Evolutionary conservation across 2,113 vertebrate species (phyloP).

Genomic region (Odobenus rosmarus): DNA sequence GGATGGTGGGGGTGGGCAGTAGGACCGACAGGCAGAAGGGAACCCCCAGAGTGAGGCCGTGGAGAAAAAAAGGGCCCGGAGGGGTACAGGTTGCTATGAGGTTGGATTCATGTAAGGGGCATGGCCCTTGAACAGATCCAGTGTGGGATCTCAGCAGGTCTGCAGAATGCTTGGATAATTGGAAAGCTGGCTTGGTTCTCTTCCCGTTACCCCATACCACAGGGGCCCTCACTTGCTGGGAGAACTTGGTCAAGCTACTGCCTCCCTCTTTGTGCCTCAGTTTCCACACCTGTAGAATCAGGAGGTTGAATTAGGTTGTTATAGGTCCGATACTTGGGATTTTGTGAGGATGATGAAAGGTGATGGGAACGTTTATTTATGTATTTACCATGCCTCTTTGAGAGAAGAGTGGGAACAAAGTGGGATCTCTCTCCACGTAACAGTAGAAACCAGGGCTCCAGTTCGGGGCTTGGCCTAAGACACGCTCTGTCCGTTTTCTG

Average conservation of each 20-base stretch:
- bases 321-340: neutral
- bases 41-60: neutral
- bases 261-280: neutral
- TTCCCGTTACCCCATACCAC: neutral
- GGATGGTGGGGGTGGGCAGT: neutral
- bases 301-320: neutral
- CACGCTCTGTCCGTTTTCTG: neutral
- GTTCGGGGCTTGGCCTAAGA: neutral
- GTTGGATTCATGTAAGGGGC: neutral
- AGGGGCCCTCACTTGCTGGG: neutral
- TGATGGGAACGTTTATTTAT: neutral
- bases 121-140: rapidly evolving
- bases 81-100: neutral
- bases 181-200: neutral
- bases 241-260: neutral
- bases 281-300: neutral
- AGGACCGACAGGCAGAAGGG: neutral
- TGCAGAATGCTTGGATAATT: neutral
- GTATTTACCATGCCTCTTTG: neutral
- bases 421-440: neutral
- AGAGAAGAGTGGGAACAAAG: neutral
- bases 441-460: neutral
- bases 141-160: neutral
- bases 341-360: neutral
- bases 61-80: neutral